These are phyloP conservation scores for Lamprologus sp. DNA, from an alignment of 2,113 vertebrate genomes.

Conservation along the genomic window DNA sequence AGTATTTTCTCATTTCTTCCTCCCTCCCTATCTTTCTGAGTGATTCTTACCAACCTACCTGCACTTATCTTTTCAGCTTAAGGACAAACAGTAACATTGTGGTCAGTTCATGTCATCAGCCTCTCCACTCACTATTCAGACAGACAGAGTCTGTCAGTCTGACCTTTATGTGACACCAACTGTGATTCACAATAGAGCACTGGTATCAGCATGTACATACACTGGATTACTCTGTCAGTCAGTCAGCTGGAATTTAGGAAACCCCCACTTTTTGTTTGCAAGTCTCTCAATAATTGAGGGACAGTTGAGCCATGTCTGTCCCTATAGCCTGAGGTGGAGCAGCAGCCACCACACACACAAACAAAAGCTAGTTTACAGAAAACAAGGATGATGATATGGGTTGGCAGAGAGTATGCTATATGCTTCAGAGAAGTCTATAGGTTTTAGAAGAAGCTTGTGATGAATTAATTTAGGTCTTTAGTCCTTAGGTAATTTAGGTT, in stretches of 20 bases:
- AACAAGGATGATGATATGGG: not conserved
- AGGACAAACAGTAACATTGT: not conserved
- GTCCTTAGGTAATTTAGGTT: too few relatives aligned
- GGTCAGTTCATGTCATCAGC: not conserved
- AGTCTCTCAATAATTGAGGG: conserved; percentile 17
- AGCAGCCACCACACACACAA: not conserved
- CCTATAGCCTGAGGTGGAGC: not conserved
- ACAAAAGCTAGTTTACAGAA: not conserved
- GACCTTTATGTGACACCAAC: conserved; percentile 14
- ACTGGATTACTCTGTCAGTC: not conserved
- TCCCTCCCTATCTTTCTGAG: not conserved
- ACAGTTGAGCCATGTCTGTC: not conserved
- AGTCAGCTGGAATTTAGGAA: not conserved
- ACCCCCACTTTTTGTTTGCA: not conserved
- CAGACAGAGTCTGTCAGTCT: not conserved
- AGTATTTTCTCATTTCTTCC: not conserved
- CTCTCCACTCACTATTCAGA: not conserved
- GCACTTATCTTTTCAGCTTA: not conserved
- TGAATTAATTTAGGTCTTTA: not conserved
- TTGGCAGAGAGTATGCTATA: not conserved
- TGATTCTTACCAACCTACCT: not conserved
- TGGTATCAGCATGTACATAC: not conserved
- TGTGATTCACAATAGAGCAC: not conserved
- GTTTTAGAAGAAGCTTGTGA: not conserved
- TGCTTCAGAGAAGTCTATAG: not conserved